phyloP scores from a whole-genome alignment of 2,797 vertebrate genomes.

The Lagorchestes hirsutus region DNA sequence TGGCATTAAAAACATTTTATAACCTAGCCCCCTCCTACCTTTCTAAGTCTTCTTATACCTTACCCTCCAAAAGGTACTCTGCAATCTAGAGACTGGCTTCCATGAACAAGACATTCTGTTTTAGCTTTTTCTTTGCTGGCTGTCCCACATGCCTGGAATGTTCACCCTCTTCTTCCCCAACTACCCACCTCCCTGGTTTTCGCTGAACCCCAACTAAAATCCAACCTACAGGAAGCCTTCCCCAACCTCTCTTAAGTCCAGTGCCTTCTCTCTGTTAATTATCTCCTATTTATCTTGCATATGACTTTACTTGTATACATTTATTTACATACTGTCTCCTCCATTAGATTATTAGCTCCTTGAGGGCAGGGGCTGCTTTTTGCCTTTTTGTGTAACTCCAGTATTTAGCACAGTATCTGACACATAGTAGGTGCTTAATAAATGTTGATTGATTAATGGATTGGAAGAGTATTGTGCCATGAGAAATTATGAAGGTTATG shows the following conservation, averaged over 20 bases:
- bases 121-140: not conserved
- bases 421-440: not conserved
- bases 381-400: not conserved
- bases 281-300: not conserved
- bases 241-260: not conserved
- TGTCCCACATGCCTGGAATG: not conserved
- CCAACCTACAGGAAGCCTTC: not conserved
- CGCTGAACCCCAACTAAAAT: not conserved
- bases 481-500: not conserved
- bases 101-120: not conserved
- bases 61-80: not conserved
- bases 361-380: not conserved
- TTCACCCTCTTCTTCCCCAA: not conserved
- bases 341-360: not conserved
- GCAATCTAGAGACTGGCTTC: not conserved
- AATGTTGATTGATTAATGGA: not conserved
- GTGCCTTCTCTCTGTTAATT: not conserved
- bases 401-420: not conserved
- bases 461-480: not conserved
- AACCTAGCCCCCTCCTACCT: not conserved
- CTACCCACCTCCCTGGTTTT: not conserved
- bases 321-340: not conserved
- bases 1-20: not conserved
- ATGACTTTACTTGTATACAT: not conserved
- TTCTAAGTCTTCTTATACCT: not conserved